Evolutionary conservation across 1,140 invertebrate species (phyloP), one percentile per base, ranked within the genome.

Genomic region (Drosophila chauvacae): DNA sequence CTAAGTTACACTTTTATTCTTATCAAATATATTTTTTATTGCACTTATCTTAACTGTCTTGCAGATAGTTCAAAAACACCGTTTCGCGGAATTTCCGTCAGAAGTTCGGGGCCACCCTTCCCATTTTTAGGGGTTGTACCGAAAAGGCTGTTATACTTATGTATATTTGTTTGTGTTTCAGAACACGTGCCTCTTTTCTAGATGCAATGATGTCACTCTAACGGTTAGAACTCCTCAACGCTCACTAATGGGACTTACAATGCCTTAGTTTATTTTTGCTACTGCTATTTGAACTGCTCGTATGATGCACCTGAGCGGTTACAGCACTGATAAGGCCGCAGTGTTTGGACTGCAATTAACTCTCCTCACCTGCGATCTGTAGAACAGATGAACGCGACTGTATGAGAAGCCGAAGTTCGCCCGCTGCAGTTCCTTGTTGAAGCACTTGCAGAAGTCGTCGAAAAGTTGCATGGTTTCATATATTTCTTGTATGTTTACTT

Each of bases 311-410:
- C 47, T 68, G 53, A 42, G 37, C 14, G 11, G 42, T 77, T 55
- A 56, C 42, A 72, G 44, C 65, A 30, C 20, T 62, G 65, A 73
- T 37, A 73, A 73, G 16, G 41, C 18, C 23, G 42, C 16, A n/a
- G 41, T 44, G 18, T 50, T 41, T 47, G 18, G 20, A 30, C 23
- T 28, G 30, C 20, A 50, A 39, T 69, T 60, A 57, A 35, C 33
- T 37, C 30, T 37, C n/a, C 81, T 90, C 50, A 91, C 90, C 90
- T 91, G 83, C 13, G 83, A 91, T 73, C 81, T 81, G 62, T 91
- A 91, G 55, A 91, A 91, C 39, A 90, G 65, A 50, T 91, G 90
- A 44, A 90, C 77, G 42, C 85, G 86, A 71, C 76, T 86, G 61
- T 78, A 86, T 30, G 85, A 65, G 45, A 92, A 92, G 30, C 87